Conservation (phyloP, 2,113 vertebrate genomes). For the Rostratula benghalensis region DNA sequence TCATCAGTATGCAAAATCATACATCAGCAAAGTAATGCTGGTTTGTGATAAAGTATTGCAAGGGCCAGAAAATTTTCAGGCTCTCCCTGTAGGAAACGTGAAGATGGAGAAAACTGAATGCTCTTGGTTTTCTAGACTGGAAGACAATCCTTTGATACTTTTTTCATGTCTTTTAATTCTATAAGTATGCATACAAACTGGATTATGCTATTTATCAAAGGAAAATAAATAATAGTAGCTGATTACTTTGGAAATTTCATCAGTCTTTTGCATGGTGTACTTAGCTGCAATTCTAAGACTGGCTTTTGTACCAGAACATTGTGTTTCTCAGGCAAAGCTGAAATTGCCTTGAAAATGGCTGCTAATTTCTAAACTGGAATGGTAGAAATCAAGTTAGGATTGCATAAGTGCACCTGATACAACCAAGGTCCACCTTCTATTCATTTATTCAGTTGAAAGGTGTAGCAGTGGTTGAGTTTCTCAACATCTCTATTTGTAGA, state of each 20-base stretch:
- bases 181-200: neutral
- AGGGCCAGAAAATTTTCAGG: neutral
- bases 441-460: neutral
- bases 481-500: neutral
- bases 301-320: neutral
- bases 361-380: neutral
- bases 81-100: neutral
- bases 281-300: neutral
- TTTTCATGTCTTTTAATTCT: neutral
- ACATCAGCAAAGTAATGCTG: neutral
- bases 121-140: neutral
- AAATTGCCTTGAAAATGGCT: neutral
- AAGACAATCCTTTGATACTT: neutral
- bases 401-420: neutral
- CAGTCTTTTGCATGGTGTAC: neutral
- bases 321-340: neutral
- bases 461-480: neutral
- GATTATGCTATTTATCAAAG: neutral
- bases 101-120: fast-evolving
- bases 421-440: neutral
- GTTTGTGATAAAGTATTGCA: neutral
- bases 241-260: neutral
- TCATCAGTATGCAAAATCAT: neutral
- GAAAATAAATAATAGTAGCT: neutral
- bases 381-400: neutral